Evolutionary conservation across 2,113 vertebrate species (phyloP), one percentile per base, ranked within the genome.

Genomic region (Sorex fumeus): DNA sequence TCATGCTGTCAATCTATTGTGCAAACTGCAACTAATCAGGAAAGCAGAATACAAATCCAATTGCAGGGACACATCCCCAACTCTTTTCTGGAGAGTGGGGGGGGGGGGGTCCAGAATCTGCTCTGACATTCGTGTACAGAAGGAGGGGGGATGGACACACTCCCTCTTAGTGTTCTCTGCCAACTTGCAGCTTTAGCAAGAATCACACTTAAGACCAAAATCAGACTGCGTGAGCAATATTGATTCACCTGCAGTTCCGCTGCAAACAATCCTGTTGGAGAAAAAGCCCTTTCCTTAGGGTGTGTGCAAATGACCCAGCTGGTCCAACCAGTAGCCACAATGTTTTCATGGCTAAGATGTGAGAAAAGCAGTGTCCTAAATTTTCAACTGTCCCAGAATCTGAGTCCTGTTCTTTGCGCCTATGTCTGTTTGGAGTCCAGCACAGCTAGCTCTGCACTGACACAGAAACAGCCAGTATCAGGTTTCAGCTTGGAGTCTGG

Each of bases 271-370:
- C 34, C n/a, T 25, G 27, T 50, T 66, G 9, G 19, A 69, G 80
- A 90, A 85, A 21, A 78, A 88, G 62, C 4, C 69, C 19, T 62
- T 93, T 86, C 70, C 64, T 23, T 82, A 32, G 32, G 53, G 57
- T 16, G 88, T 60, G 40, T 27, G 25, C 25, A 81, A 77, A 32
- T 36, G 84, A 85, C 3, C 32, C 19, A 78, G 71, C 25, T 53
- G 69, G 27, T 36, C 21, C 40, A 82, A 30, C 21, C 45, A 78
- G 45, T 43, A 94, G 45, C 36, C 19, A 53, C 19, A 15, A 60
- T 32, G 30, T 75, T 80, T 80, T 60, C 87, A 64, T 32, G 57
- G 30, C 34, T 93, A 66, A 11, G 36, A 81, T 12, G 11, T 13
- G 6, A 6, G 21, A 66, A 28, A 66, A 13, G 30, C 43, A 36